Base-by-base conservation (phyloP, 2,797 vertebrate genomes). In the Artibeus lituratus region DNA sequence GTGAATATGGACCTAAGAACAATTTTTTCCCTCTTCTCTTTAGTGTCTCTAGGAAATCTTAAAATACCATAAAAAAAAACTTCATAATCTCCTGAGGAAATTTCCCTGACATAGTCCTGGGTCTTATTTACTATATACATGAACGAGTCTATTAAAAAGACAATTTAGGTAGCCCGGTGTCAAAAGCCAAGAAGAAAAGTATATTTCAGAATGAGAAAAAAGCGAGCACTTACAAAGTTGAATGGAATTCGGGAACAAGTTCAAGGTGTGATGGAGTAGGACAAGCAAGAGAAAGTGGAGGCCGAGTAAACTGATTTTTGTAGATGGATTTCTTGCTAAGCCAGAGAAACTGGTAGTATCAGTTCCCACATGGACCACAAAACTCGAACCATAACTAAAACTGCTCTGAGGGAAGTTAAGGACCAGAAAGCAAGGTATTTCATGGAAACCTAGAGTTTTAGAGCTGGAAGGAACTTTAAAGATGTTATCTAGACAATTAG, bases 201-300 rank as follows among this genome's bases (percentile, higher is more conserved):
- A 22, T 82, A 69, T 67, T 94, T 95, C 49, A 91, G 86, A 93
- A 91, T 65, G 65, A 91, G 29, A 94, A 94, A 91, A 22, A 92
- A 95, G 76, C 22, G 74, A 74, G 62, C 15, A 93, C 91, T 86
- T 87, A 82, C n/a, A 65, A 96, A 88, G 37, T 62, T 37, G 89
- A 88, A 73, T 11, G 47, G 22, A 94, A 94, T 81, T 87, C 57
- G 94, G 70, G 80, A 94, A 86, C 15, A 57, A 77, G 29, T 86
- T 90, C 32, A 86, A 95, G 62, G 24, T 83, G 74, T 80, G 47
- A 97, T 74, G 19, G 8, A 65, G 15, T 42, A 53, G 70, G n/a
- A 39, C 24, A 78, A 91, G 7, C 49, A 32, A 39, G 35, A 93
- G 78, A 91, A 81, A 62, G 32, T 2, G 44, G 59, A 62, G 65